Conservation (phyloP, 1,140 invertebrate species). For the Anastrepha obliqua region DNA sequence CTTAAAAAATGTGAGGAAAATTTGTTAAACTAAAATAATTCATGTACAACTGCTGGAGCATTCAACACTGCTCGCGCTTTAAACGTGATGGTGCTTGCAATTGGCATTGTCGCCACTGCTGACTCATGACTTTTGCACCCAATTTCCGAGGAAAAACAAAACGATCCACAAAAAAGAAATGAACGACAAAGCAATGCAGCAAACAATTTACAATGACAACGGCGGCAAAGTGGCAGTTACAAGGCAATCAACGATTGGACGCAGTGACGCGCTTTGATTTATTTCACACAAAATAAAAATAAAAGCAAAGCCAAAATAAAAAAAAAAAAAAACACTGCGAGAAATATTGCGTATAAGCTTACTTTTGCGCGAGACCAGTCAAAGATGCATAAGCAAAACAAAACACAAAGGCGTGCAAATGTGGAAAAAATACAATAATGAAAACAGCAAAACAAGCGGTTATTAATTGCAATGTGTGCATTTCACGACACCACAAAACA, state of each 20-base stretch:
- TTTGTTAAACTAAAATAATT: neutral
- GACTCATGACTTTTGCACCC: constrained; percentile 16
- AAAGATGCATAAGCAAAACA: neutral
- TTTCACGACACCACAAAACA: constrained; percentile 2
- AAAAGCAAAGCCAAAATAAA: neutral
- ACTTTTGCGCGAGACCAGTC: neutral
- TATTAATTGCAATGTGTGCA: constrained; percentile 44
- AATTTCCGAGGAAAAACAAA: constrained; percentile 26
- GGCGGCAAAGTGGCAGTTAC: constrained; percentile 14
- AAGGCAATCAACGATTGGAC: constrained; percentile 31
- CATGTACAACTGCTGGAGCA: neutral
- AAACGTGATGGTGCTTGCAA: neutral
- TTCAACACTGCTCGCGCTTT: neutral
- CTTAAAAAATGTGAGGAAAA: neutral
- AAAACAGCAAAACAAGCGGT: constrained; percentile 13
- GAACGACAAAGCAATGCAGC: neutral
- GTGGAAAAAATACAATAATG: neutral
- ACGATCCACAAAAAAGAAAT: neutral
- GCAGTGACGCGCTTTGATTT: constrained; percentile 28
- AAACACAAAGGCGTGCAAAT: neutral
- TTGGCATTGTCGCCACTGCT: neutral
- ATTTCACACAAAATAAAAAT: neutral
- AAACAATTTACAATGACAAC: constrained; percentile 3
- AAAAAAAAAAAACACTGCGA: too few species aligned
- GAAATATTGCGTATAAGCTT: neutral